Conservation (phyloP, 2,113 vertebrate genomes). For the Phylloscopus trochiloides region DNA sequence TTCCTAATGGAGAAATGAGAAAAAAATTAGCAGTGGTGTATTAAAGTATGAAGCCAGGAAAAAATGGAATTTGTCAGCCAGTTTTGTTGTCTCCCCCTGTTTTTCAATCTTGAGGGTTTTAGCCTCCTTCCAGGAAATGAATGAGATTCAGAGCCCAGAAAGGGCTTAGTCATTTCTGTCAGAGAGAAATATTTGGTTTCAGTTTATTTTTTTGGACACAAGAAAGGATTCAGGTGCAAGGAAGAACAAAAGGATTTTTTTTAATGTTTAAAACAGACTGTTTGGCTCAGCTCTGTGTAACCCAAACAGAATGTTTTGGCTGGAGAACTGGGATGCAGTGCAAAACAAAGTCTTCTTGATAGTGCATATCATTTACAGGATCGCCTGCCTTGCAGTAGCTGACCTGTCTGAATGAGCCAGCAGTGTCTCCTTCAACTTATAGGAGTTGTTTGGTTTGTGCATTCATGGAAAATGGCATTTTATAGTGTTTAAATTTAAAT, state of each 20-base stretch:
- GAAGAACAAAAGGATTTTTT: conserved; percentile 46
- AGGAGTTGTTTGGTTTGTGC: background rate
- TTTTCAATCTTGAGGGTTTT: background rate
- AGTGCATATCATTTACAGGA: background rate
- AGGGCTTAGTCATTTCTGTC: conserved; percentile 33
- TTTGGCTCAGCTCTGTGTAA: background rate
- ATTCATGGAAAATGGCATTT: background rate
- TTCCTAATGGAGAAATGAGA: background rate
- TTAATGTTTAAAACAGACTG: conserved; percentile 37
- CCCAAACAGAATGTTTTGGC: background rate
- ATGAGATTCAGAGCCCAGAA: conserved; percentile 18
- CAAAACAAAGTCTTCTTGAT: background rate
- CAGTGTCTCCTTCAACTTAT: background rate
- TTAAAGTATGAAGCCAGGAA: background rate
- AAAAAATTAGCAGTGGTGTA: background rate
- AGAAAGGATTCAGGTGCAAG: conserved; percentile 42
- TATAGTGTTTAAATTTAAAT: background rate
- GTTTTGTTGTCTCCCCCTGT: conserved; percentile 1
- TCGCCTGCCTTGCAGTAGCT: background rate
- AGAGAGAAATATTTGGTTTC: conserved; percentile 45
- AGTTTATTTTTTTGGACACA: conserved; percentile 25
- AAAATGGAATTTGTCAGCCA: background rate
- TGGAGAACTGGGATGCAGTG: background rate
- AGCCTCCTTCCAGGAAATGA: conserved; percentile 44
- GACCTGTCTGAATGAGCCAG: background rate